Percentiles rank a stretch among this genome's conserved stretches.
These are phyloP conservation scores for Drosophila anomalata DNA, from an alignment of 2,888 invertebrate species.

Conservation along the genomic window DNA sequence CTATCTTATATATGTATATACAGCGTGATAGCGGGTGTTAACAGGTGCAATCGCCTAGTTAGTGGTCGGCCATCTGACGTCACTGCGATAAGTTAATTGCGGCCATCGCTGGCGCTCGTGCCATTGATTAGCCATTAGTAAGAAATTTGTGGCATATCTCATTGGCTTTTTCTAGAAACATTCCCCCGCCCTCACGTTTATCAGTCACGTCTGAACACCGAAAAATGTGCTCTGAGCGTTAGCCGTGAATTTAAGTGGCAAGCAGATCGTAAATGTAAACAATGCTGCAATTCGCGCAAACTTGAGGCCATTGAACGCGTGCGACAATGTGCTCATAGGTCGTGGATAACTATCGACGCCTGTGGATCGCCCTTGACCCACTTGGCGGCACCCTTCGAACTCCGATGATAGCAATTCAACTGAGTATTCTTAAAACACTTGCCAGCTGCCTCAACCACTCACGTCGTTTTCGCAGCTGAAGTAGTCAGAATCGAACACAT, in stretches of 20 bases:
- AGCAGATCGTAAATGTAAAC: conserved; percentile 20
- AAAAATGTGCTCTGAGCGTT: conserved; percentile 22
- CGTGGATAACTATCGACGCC: conserved; percentile 1
- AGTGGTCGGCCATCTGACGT: conserved; percentile 24
- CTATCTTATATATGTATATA: conserved; percentile 13
- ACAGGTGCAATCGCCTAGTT: conserved; percentile 28
- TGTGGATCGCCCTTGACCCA: conserved; percentile 52
- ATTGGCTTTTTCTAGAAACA: conserved; percentile 21
- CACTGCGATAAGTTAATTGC: conserved; percentile 35
- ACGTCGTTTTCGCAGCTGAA: conserved; percentile 19
- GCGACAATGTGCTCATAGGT: conserved; percentile 24
- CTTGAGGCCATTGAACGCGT: conserved; percentile 33
- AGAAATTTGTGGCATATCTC: conserved; percentile 35
- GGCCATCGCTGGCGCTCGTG: conserved; percentile 54
- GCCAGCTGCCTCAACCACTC: conserved; percentile 1
- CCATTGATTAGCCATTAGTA: conserved; percentile 53
- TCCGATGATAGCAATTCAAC: not conserved
- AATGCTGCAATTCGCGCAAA: conserved; percentile 29
- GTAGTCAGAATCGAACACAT: not conserved
- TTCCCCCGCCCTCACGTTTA: conserved; percentile 29
- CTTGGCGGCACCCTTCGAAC: conserved; percentile 3
- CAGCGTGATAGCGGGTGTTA: conserved; percentile 18
- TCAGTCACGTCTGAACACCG: conserved; percentile 47
- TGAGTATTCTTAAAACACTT: conserved; percentile 26
- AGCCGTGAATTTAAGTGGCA: conserved; percentile 11